Conservation (phyloP, 2,888 invertebrate genomes). For the Tachina grossa region DNA sequence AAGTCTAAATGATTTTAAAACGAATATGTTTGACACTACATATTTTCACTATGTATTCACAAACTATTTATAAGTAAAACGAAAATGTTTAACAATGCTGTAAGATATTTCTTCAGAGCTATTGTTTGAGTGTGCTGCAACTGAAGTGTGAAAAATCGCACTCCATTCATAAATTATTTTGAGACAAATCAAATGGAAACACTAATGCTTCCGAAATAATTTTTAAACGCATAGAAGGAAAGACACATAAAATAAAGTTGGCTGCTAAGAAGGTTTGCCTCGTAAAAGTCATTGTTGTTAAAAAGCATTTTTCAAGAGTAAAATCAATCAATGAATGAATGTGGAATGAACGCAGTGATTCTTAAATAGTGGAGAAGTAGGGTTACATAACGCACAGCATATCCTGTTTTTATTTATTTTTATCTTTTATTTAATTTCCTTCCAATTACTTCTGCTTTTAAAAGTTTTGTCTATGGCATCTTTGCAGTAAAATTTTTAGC, state of each 20-base stretch:
- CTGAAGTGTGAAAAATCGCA: slow-evolving; percentile 51
- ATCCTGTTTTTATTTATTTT: background rate
- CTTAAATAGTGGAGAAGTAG: background rate
- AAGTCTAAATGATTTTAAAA: background rate
- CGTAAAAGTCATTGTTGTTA: background rate
- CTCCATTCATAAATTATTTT: slow-evolving; percentile 9
- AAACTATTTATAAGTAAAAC: background rate
- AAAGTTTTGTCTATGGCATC: background rate
- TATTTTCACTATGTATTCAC: background rate
- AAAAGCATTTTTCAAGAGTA: slow-evolving; percentile 9
- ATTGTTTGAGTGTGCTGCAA: background rate
- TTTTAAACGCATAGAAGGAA: background rate
- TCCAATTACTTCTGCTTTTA: background rate
- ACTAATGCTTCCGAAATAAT: slow-evolving; percentile 10
- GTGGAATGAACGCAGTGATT: slow-evolving; percentile 10
- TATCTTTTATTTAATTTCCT: background rate
- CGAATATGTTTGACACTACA: background rate
- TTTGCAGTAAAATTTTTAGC: background rate
- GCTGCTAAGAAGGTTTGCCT: background rate
- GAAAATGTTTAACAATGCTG: slow-evolving; percentile 16
- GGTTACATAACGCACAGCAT: background rate
- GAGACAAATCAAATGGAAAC: slow-evolving; percentile 17
- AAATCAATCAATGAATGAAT: slow-evolving; percentile 20
- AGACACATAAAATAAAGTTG: background rate
- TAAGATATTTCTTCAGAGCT: background rate